A percentile compares a stretch with the other conserved stretches of the same genome.
These are phyloP conservation scores for Psittacula derbiana DNA, from an alignment of 2,797 vertebrate genomes.

Conservation along the genomic window DNA sequence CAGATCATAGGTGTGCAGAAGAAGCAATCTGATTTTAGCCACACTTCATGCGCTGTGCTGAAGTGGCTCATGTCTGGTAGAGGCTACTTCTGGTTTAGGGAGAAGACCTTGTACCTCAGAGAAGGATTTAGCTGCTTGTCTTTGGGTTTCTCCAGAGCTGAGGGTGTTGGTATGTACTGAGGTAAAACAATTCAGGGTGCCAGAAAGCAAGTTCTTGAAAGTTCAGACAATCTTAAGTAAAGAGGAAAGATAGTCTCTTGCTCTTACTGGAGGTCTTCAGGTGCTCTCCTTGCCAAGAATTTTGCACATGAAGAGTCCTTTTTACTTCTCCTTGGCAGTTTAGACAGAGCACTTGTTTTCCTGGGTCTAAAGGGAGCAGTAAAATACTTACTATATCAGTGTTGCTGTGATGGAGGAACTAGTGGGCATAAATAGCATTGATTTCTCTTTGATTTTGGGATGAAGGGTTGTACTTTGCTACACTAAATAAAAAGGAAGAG, in stretches of 20 bases:
- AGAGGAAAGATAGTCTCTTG: background rate
- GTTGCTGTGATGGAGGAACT: background rate
- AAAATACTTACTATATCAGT: background rate
- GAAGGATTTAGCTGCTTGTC: background rate
- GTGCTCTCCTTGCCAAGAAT: background rate
- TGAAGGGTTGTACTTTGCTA: background rate
- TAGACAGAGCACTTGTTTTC: background rate
- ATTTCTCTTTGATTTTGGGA: fast-evolving
- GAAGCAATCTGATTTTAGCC: too few relatives aligned
- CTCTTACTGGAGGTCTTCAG: background rate
- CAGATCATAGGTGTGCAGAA: background rate
- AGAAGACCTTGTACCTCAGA: background rate
- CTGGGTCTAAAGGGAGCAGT: background rate
- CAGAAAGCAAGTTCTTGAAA: background rate
- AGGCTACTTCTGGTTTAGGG: background rate
- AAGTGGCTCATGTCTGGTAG: fast-evolving
- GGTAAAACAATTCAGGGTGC: background rate
- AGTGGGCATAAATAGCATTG: background rate
- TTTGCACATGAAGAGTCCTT: fast-evolving
- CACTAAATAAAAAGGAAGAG: background rate
- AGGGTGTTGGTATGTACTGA: background rate
- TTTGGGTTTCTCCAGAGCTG: background rate
- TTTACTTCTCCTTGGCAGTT: background rate
- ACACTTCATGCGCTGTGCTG: background rate
- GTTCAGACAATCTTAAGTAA: background rate